Conservation (phyloP, 2,113 vertebrate species). For the Petroica traversi region DNA sequence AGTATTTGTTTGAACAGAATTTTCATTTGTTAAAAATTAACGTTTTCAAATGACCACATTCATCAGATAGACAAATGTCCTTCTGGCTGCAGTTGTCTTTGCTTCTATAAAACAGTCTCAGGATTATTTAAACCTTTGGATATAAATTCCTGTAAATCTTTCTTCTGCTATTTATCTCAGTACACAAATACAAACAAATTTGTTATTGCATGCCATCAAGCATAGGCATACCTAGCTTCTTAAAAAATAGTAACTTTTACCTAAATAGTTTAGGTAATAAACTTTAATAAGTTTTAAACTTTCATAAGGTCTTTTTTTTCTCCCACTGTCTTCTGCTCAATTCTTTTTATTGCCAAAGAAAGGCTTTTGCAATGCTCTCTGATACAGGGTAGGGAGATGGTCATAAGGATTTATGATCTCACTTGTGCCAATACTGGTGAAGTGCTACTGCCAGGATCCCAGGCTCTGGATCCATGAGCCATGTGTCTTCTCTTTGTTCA, state of each 20-base stretch:
- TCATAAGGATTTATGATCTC: not conserved
- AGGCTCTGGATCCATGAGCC: not conserved
- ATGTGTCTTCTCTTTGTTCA: not conserved
- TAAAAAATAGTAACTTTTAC: not conserved
- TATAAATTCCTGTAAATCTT: not conserved
- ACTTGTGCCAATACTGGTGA: not conserved
- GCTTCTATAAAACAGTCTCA: not conserved
- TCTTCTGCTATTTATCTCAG: not conserved
- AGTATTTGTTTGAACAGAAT: not conserved
- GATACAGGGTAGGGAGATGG: not conserved
- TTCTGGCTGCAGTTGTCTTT: not conserved
- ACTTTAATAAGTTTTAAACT: too few species aligned
- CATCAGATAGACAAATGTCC: not conserved
- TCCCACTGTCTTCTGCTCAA: not conserved
- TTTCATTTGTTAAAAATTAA: too few species aligned
- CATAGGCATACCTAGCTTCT: not conserved
- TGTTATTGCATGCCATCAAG: not conserved
- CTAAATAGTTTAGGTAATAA: not conserved
- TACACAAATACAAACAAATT: not conserved
- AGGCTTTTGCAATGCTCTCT: not conserved
- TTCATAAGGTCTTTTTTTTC: not conserved
- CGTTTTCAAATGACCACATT: not conserved
- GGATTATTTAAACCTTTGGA: not conserved
- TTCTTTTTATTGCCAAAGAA: not conserved
- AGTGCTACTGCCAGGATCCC: not conserved